A percentile compares a stretch with the other conserved stretches of the same genome.
phyloP scores from a whole-genome alignment of 2,797 vertebrate genomes.

The Thaleichthys pacificus region DNA sequence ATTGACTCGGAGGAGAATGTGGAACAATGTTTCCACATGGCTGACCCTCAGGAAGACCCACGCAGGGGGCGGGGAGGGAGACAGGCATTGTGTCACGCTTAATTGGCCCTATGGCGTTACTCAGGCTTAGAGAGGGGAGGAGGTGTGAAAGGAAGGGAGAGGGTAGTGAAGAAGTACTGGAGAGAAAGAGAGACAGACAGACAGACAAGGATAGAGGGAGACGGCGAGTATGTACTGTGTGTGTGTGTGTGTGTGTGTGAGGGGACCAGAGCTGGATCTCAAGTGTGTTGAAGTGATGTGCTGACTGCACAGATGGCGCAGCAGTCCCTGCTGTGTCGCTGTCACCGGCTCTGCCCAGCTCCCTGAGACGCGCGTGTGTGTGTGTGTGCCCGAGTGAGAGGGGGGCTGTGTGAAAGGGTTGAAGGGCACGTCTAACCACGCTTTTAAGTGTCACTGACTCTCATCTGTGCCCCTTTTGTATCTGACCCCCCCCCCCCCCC shows the following conservation, averaged over 20 bases:
- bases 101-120: constrained; percentile 69
- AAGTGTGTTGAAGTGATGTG: constrained; percentile 66
- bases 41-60: constrained; percentile 65
- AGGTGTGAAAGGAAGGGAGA: constrained; percentile 53
- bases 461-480: constrained; percentile 51
- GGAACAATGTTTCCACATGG: constrained; percentile 80
- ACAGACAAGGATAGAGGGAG: constrained; percentile 32
- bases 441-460: constrained; percentile 62
- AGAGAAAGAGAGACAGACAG: constrained; percentile 20
- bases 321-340: constrained; percentile 72
- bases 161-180: constrained; percentile 33
- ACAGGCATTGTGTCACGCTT: constrained; percentile 63
- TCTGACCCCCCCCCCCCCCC: constrained; percentile 32
- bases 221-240: constrained; percentile 11
- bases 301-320: constrained; percentile 77
- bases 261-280: constrained; percentile 1
- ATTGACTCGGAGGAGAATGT: constrained; percentile 75
- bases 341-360: constrained; percentile 62
- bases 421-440: constrained; percentile 55
- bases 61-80: constrained; percentile 31
- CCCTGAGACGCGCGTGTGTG: constrained; percentile 41
- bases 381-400: constrained; percentile 22
- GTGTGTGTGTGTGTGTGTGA: constrained; percentile 11
- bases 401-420: constrained; percentile 29
- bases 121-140: constrained; percentile 43